Evolutionary conservation across 1,140 invertebrate species (phyloP).

Genomic region (Varroa destructor): DNA sequence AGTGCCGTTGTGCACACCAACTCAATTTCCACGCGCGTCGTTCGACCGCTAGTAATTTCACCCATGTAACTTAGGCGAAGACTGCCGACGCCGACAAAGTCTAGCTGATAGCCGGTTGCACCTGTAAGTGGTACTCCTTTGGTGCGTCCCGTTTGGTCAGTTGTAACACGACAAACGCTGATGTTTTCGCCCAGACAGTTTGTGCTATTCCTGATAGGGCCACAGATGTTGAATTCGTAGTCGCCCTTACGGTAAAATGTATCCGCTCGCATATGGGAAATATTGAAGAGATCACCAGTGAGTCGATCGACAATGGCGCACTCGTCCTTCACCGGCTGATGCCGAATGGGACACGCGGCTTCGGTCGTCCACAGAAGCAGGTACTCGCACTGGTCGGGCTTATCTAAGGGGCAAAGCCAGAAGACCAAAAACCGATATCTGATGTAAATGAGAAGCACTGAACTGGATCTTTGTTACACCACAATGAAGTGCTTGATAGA

Average conservation of each 20-base stretch:
- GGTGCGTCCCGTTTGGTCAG: neutral
- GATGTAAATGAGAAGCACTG: neutral
- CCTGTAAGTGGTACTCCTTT: neutral
- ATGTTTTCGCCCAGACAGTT: slow-evolving; percentile 3
- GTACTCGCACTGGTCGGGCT: slow-evolving; percentile 38
- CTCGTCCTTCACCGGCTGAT: slow-evolving; percentile 31
- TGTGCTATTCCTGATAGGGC: neutral
- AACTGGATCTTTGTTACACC: neutral
- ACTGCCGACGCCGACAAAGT: slow-evolving; percentile 60
- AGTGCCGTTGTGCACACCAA: slow-evolving; percentile 1
- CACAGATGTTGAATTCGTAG: slow-evolving; percentile 19
- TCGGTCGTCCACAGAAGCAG: slow-evolving; percentile 38
- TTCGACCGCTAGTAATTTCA: neutral
- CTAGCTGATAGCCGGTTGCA: slow-evolving; percentile 38
- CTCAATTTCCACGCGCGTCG: slow-evolving; percentile 21
- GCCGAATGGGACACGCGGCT: slow-evolving; percentile 38
- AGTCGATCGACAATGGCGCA: slow-evolving; percentile 37
- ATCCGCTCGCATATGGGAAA: neutral
- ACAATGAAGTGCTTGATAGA: too few relatives aligned
- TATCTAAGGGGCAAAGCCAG: slow-evolving; percentile 29
- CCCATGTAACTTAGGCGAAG: slow-evolving; percentile 51
- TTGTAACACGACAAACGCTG: slow-evolving; percentile 6
- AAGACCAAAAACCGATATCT: neutral
- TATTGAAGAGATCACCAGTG: slow-evolving; percentile 34
- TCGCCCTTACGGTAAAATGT: neutral